Conservation (phyloP, 2,113 vertebrate species). For the cattle (Bos taurus) region DNA sequence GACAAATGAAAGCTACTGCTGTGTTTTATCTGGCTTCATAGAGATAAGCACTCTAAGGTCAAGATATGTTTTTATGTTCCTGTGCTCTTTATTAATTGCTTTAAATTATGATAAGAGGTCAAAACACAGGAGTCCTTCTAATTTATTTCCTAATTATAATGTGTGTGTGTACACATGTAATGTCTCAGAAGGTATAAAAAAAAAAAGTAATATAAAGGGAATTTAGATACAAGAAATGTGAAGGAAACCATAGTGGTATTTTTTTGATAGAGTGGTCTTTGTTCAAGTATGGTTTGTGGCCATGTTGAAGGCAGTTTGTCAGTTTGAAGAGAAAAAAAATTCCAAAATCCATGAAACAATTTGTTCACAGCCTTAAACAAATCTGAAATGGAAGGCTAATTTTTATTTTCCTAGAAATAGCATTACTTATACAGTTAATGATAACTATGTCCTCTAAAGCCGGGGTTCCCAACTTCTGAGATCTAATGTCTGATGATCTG, state of each 20-base stretch:
- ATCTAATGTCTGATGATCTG: not conserved
- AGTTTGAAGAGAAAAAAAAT: not conserved
- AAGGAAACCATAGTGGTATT: not conserved
- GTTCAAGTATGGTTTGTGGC: not conserved
- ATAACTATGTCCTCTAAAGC: not conserved
- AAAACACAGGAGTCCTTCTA: not conserved
- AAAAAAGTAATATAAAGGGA: not conserved
- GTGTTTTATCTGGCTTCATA: slow-evolving; percentile 40
- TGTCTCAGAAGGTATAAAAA: not conserved
- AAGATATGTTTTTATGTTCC: slow-evolving; percentile 10
- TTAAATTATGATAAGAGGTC: slow-evolving; percentile 43
- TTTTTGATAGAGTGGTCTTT: not conserved
- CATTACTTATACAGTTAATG: slow-evolving; percentile 24
- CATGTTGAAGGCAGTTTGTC: not conserved
- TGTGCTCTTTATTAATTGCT: slow-evolving; percentile 40
- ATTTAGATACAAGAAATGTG: not conserved
- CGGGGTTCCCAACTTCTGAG: not conserved
- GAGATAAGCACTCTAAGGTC: slow-evolving; percentile 38
- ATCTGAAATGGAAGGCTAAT: slow-evolving; percentile 27
- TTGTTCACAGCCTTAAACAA: not conserved
- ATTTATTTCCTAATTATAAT: slow-evolving; percentile 32
- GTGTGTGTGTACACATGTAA: not conserved
- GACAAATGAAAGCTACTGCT: not conserved
- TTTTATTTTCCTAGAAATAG: slow-evolving; percentile 32
- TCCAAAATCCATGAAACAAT: not conserved